These are phyloP conservation scores for Labeo calbasu DNA, from an alignment of 2,797 vertebrate genomes.

Conservation along the genomic window DNA sequence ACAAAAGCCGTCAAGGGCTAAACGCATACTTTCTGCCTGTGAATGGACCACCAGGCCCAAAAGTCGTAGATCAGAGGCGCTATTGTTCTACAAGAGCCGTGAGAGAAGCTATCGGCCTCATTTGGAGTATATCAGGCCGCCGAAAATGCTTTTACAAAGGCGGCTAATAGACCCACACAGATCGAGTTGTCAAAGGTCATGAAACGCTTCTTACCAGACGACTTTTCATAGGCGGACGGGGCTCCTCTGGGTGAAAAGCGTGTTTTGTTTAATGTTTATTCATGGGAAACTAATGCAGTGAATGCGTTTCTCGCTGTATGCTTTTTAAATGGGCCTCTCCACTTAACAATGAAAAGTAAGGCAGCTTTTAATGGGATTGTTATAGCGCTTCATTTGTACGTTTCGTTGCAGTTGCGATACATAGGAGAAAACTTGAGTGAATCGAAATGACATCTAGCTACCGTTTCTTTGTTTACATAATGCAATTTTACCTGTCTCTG, in stretches of 20 bases:
- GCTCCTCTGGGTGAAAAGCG: conserved; percentile 42
- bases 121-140: conserved; percentile 81
- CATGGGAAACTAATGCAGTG: conserved; percentile 59
- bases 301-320: conserved; percentile 46
- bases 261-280: conserved; percentile 59
- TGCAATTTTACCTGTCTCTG: background rate
- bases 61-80: conserved; percentile 73
- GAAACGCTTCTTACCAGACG: conserved; percentile 57
- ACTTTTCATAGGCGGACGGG: conserved; percentile 49
- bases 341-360: conserved; percentile 38
- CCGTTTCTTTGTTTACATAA: background rate
- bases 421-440: background rate
- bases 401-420: conserved; percentile 12
- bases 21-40: conserved; percentile 71
- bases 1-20: conserved; percentile 81
- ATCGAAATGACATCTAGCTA: background rate
- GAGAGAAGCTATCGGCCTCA: conserved; percentile 74
- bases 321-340: conserved; percentile 43
- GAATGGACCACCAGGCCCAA: conserved; percentile 80
- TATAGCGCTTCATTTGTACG: conserved; percentile 3
- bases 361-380: conserved; percentile 56
- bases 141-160: conserved; percentile 73
- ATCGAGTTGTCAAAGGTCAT: conserved; percentile 66
- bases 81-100: conserved; percentile 74
- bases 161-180: conserved; percentile 79